Evolutionary conservation across 2,113 vertebrate genomes (phyloP).

Genomic region (Saguinus imperator): DNA sequence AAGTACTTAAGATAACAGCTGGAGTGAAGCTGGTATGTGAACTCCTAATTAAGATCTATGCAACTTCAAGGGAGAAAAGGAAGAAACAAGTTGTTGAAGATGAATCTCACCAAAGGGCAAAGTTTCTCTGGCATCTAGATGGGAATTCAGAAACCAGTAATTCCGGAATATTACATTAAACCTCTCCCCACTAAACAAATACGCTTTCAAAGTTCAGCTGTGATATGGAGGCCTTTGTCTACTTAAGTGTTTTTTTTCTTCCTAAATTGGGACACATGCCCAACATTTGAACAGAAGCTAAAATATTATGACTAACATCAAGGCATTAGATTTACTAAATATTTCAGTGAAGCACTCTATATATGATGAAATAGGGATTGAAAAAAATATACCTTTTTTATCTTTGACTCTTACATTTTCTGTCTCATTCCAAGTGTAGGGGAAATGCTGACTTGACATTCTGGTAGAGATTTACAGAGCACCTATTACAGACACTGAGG

Average conservation of each 20-base stretch:
- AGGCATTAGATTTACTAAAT: neutral
- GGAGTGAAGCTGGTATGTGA: neutral
- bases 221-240: constrained; percentile 13
- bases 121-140: constrained; percentile 52
- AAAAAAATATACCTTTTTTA: neutral
- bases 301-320: neutral
- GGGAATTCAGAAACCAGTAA: constrained; percentile 6
- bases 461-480: constrained; percentile 12
- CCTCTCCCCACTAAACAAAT: constrained; percentile 62
- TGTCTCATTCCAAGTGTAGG: neutral
- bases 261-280: neutral
- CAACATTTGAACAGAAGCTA: neutral
- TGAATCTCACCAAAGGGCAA: neutral
- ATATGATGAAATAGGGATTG: neutral
- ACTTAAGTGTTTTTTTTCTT: neutral
- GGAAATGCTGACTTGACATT: constrained; percentile 35
- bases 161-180: constrained; percentile 43
- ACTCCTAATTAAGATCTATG: neutral
- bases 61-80: neutral
- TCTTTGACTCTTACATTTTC: neutral
- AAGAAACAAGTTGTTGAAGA: neutral
- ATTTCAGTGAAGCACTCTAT: neutral
- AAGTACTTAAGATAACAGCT: neutral
- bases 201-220: constrained; percentile 50
- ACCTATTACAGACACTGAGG: neutral